Evolutionary conservation across 2,797 vertebrate species (phyloP).

Genomic region (Ispidina picta): DNA sequence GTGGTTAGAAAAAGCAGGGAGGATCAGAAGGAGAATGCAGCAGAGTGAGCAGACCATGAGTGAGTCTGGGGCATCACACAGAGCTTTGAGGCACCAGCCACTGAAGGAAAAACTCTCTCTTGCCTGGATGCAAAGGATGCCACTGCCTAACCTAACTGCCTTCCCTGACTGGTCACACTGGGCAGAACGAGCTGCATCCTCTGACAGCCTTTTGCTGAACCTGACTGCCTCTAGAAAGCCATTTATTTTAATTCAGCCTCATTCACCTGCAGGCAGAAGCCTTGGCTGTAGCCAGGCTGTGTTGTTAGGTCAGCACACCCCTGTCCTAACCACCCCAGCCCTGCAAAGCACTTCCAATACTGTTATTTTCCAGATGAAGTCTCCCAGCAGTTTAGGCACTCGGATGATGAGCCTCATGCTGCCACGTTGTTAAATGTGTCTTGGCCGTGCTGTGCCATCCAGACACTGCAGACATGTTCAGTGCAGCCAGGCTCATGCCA

Average conservation of each 20-base stretch:
- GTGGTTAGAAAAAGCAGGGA: neutral
- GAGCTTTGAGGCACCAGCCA: neutral
- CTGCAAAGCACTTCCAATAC: neutral
- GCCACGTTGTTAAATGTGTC: rapidly evolving
- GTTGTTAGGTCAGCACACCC: neutral
- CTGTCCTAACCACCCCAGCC: neutral
- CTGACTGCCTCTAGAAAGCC: neutral
- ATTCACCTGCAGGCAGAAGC: neutral
- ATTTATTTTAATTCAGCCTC: neutral
- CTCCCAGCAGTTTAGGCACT: neutral
- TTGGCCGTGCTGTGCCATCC: neutral
- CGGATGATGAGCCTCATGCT: neutral
- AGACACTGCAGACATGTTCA: neutral
- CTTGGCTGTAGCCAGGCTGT: neutral
- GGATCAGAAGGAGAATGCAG: rapidly evolving
- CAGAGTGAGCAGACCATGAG: rapidly evolving
- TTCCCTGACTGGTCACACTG: rapidly evolving
- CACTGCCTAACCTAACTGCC: rapidly evolving
- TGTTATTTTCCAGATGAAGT: neutral
- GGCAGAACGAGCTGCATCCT: neutral
- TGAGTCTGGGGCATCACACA: rapidly evolving
- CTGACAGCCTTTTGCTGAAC: neutral
- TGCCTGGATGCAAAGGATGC: neutral
- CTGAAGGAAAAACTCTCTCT: neutral
- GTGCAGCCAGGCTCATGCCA: neutral